A percentile compares a stretch with the other conserved stretches of the same genome.
phyloP scores from a whole-genome alignment of 2,888 invertebrate species.

The Suillia variegata region DNA sequence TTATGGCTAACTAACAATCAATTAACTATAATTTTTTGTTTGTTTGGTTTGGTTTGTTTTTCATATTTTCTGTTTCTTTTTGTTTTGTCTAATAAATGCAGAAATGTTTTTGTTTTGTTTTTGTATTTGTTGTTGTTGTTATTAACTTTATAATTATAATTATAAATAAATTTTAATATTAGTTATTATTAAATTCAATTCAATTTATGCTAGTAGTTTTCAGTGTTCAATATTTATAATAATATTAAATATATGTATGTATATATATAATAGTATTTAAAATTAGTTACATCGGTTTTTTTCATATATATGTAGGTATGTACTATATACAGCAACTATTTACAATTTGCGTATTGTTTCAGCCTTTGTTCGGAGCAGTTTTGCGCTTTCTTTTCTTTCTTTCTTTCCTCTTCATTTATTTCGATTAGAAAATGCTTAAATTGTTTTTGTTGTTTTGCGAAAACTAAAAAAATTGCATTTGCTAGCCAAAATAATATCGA shows the following conservation, averaged over 20 bases:
- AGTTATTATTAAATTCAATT: slow-evolving; percentile 37
- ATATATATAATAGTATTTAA: slow-evolving; percentile 3
- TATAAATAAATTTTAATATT: no score
- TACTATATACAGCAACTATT: slow-evolving; percentile 3
- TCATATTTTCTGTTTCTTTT: no score
- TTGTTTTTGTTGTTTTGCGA: no score
- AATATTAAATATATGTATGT: not conserved
- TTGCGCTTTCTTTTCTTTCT: not conserved
- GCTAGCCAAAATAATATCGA: not conserved
- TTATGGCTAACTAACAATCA: slow-evolving; percentile 32
- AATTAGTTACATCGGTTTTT: slow-evolving; percentile 2
- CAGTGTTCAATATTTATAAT: slow-evolving; percentile 14
- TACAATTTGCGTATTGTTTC: slow-evolving; percentile 7
- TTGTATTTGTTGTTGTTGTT: no score
- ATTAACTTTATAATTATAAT: no score
- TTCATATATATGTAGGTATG: no score
- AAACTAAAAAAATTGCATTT: not conserved
- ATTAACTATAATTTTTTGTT: no score
- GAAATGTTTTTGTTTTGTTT: slow-evolving; percentile 45
- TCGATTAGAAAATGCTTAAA: no score
- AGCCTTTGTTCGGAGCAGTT: slow-evolving; percentile 9
- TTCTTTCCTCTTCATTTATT: not conserved
- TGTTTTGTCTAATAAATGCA: slow-evolving; percentile 48
- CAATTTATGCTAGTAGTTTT: slow-evolving; percentile 17
- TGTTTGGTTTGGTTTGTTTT: slow-evolving; percentile 22